phyloP scores from a whole-genome alignment of 1,140 invertebrate species.

The Pseudomyrmex cubaensis region DNA sequence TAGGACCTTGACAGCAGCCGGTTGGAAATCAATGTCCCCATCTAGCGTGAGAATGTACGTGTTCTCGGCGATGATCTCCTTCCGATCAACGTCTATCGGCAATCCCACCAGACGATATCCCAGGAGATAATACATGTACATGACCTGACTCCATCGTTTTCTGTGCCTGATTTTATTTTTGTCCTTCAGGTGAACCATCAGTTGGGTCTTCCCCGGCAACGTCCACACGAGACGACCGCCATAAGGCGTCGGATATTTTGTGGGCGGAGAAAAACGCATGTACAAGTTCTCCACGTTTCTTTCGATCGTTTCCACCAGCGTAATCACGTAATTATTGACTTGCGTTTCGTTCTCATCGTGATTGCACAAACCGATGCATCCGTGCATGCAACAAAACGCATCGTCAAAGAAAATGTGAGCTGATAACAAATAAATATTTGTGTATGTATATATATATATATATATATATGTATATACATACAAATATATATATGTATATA shows the following conservation, averaged over 20 bases:
- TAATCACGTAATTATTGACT: conserved; percentile 93
- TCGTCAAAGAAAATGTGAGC: conserved; percentile 98
- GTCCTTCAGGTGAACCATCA: conserved; percentile 95
- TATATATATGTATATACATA: too few species aligned
- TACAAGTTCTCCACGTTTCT: conserved; percentile 90
- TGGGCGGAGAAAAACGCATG: conserved; percentile 90
- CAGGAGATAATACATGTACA: conserved; percentile 98
- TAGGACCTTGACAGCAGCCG: conserved; percentile 93
- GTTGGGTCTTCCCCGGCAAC: conserved; percentile 93
- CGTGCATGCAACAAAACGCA: conserved; percentile 88
- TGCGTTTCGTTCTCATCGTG: conserved; percentile 91
- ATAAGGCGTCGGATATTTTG: conserved; percentile 94
- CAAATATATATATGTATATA: too few species aligned
- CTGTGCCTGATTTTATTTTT: conserved; percentile 94
- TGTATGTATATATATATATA: too few species aligned
- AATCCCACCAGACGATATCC: conserved; percentile 92
- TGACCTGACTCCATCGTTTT: conserved; percentile 94
- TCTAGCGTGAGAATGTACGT: conserved; percentile 96
- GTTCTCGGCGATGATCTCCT: conserved; percentile 93
- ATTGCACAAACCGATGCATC: conserved; percentile 87
- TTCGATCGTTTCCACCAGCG: conserved; percentile 91
- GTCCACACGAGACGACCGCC: conserved; percentile 94
- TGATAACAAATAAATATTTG: conserved; percentile 81
- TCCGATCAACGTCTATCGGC: conserved; percentile 89
- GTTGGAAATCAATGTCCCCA: conserved; percentile 97